Evolutionary conservation across 2,113 vertebrate genomes (phyloP).

Genomic region (Progne subis): DNA sequence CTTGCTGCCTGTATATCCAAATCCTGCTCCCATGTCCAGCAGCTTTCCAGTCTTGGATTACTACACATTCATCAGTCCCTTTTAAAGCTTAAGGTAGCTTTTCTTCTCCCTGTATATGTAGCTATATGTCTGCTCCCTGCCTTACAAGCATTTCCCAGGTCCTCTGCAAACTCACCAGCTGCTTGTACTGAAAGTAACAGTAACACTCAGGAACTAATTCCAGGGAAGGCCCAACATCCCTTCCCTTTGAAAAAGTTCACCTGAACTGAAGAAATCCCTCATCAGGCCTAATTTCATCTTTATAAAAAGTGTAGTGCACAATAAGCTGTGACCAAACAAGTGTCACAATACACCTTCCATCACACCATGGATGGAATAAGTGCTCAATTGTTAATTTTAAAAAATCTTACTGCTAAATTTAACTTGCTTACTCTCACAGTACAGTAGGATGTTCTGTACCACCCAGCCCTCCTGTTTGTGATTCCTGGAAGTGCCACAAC

Average conservation of each 20-base stretch:
- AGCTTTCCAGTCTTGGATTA: background rate
- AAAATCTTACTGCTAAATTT: background rate
- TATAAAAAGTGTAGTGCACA: background rate
- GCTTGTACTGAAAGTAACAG: background rate
- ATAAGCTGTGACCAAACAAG: background rate
- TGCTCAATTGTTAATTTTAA: background rate
- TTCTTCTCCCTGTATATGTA: rapidly evolving
- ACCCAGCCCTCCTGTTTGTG: background rate
- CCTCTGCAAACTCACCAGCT: background rate
- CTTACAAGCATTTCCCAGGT: background rate
- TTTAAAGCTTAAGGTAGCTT: background rate
- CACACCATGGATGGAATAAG: background rate
- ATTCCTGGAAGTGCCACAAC: background rate
- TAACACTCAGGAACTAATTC: background rate
- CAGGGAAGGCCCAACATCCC: background rate
- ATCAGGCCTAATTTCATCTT: background rate
- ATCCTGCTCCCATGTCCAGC: background rate
- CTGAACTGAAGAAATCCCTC: background rate
- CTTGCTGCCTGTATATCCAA: background rate
- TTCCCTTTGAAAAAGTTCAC: background rate
- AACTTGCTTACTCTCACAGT: background rate
- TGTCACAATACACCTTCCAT: background rate
- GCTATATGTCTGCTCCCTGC: background rate
- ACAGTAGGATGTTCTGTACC: background rate
- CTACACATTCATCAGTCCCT: background rate